Conservation (phyloP, 2,113 vertebrate species). For the Cariama cristata region DNA sequence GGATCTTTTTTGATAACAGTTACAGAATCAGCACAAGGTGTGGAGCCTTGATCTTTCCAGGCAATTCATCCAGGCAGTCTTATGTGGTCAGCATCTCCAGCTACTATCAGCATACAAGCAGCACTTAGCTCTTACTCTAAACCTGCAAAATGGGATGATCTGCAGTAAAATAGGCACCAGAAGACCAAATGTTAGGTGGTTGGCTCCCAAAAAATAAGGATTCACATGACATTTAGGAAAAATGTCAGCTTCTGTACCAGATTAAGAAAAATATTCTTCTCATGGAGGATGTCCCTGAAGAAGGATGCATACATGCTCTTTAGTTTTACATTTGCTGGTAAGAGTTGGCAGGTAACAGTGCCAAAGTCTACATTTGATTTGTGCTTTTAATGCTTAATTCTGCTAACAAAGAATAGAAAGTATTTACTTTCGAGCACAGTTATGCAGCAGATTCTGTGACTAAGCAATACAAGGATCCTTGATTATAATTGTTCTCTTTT, state of each 20-base stretch:
- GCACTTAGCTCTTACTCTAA: neutral
- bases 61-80: neutral
- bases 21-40: neutral
- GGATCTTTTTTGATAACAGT: neutral
- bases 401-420: neutral
- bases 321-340: neutral
- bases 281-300: neutral
- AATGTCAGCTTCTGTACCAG: neutral
- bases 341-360: neutral
- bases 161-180: neutral
- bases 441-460: neutral
- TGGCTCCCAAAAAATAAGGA: neutral
- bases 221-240: neutral
- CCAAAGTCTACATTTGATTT: neutral
- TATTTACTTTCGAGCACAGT: neutral
- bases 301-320: neutral
- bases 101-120: neutral
- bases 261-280: neutral
- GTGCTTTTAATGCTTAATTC: neutral
- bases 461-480: neutral
- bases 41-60: neutral
- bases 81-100: neutral
- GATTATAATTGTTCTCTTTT: neutral
- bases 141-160: neutral
- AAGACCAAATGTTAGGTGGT: neutral